Percentiles rank a stretch among this genome's conserved stretches.
phyloP scores from a whole-genome alignment of 2,888 invertebrate species.

The Apodemia mormo region DNA sequence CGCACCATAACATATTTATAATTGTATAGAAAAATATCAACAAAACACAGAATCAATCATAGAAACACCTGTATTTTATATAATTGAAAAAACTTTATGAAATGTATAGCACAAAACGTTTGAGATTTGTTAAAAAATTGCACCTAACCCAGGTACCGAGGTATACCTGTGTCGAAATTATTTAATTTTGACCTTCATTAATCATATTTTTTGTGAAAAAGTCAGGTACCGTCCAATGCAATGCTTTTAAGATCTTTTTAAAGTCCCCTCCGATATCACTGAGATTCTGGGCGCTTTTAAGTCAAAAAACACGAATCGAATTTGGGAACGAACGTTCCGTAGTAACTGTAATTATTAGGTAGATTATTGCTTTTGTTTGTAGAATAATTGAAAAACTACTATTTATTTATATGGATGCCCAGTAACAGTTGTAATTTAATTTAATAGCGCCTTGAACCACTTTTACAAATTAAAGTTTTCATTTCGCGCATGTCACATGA shows the following conservation, averaged over 20 bases:
- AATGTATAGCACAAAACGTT: conserved; percentile 22
- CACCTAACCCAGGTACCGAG: conserved; percentile 38
- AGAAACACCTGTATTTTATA: conserved; percentile 13
- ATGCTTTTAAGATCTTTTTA: conserved; percentile 54
- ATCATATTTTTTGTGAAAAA: conserved; percentile 72
- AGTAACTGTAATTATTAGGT: background rate
- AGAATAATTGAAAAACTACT: background rate
- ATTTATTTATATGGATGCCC: background rate
- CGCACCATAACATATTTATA: background rate
- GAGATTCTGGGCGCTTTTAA: conserved; percentile 34
- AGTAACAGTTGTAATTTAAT: too few relatives aligned
- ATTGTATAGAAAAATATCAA: background rate
- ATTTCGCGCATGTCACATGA: too few relatives aligned
- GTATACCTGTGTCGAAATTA: conserved; percentile 65
- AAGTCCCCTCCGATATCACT: conserved; percentile 39
- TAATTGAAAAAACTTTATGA: conserved; percentile 10
- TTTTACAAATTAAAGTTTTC: too few relatives aligned
- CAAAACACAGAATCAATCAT: background rate
- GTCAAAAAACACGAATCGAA: conserved; percentile 9
- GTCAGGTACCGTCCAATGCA: conserved; percentile 67
- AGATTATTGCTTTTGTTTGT: background rate
- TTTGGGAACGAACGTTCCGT: background rate
- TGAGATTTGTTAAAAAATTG: conserved; percentile 52
- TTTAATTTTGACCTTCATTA: conserved; percentile 74
- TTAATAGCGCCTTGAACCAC: too few relatives aligned